Base-by-base conservation (phyloP, 1,140 invertebrate genomes). In the Varroa destructor region DNA sequence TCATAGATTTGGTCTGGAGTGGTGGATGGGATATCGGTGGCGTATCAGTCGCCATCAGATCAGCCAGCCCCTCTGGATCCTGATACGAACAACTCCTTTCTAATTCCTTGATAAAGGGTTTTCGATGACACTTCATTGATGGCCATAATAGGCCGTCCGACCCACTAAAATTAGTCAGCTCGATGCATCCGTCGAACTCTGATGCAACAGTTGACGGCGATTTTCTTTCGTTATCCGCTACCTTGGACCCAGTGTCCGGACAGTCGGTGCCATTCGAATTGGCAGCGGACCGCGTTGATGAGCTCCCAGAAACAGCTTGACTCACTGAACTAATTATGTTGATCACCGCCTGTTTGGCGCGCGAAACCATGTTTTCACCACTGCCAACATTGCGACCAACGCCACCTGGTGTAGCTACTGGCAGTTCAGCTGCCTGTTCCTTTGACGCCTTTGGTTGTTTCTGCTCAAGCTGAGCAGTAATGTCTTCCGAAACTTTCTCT, bases 401-500 rank as follows among this genome's bases (percentile, higher is more conserved):
- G 8, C 8, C 8, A 51, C 3, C 46, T 8, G 46, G 46, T 5
- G 46, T 5, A 51, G 4, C 46, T 5, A 3, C 46, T 3, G 46
- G 4, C 4, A 3, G 3, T 8, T 3, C 4, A 3, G 3, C 46
- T 8, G 46, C 25, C 0, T 2, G 56, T 12, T 40, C 55, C 58
- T 72, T 70, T n/a, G 46, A 4, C 0, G 56, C 42, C 5, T 14
- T 55, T 42, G 55, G 42, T n/a, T 64, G 61, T 36, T 67, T 42
- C 57, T 55, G 25, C 40, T 57, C 14, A 58, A 56, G 40, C 40
- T 51, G 43, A 5, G 56, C 42, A 37, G 46, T 43, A 43, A 58
- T 51, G 64, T 70, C 71, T 55, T 73, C 67, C n/a, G 71, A 67
- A 10, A 74, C 76, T 70, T 80, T 78, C 8, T 73, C 74, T 70